Percentiles rank a stretch among this genome's conserved stretches.
Evolutionary conservation across 2,113 vertebrate species (phyloP).

Genomic region (Hystrix brachyura): DNA sequence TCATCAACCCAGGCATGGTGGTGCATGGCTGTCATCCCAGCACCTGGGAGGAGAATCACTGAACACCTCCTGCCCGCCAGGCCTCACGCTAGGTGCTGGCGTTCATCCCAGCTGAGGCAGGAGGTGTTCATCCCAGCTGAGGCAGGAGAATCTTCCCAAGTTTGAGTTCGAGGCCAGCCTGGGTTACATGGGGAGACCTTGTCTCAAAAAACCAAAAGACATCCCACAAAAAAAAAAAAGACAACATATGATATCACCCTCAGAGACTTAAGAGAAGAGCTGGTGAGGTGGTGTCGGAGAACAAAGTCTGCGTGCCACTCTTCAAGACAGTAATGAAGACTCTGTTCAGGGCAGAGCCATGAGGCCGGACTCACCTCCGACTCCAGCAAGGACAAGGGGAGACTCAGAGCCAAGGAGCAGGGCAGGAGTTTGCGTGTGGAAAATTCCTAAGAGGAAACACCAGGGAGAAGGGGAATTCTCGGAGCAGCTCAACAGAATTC

Average conservation of each 20-base stretch:
- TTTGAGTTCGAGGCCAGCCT: neutral
- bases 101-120: no score
- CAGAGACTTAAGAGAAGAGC: neutral
- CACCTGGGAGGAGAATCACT: neutral
- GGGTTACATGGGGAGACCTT: neutral
- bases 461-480: conserved; percentile 32
- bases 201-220: neutral
- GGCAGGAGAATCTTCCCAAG: neutral
- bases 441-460: conserved; percentile 48
- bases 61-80: no score
- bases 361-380: neutral
- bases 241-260: neutral
- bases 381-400: neutral
- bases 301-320: neutral
- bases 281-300: neutral
- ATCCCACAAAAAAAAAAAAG: neutral
- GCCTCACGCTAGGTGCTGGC: no score
- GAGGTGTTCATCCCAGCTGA: no score
- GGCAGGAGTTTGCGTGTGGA: neutral
- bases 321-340: neutral
- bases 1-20: neutral
- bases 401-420: neutral
- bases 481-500: neutral
- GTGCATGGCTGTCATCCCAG: neutral
- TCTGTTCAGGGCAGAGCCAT: neutral